Evolutionary conservation across 2,113 vertebrate species (phyloP).

Genomic region (Cnemophilus loriae): DNA sequence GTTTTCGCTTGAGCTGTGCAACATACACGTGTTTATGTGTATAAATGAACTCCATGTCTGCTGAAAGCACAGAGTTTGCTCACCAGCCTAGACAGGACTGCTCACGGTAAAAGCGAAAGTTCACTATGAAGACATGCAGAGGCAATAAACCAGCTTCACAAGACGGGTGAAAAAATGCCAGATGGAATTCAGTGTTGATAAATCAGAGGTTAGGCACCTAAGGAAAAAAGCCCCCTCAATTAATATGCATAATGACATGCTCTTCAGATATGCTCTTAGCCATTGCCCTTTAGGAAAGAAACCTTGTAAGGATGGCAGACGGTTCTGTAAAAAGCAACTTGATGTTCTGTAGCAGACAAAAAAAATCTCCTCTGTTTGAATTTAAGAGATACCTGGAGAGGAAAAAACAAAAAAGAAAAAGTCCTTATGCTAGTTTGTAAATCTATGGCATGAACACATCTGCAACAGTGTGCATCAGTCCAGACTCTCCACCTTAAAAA

Average conservation of each 20-base stretch:
- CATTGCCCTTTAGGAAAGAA: neutral
- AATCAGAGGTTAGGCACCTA: neutral
- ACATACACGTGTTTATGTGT: neutral
- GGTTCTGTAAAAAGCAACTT: neutral
- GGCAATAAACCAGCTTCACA: neutral
- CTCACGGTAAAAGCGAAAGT: neutral
- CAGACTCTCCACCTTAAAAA: neutral
- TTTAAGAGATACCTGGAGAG: neutral
- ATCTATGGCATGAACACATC: neutral
- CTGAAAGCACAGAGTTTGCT: neutral
- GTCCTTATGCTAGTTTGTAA: neutral
- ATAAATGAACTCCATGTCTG: neutral
- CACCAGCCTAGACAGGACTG: neutral
- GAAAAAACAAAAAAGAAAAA: neutral
- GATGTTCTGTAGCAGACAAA: neutral
- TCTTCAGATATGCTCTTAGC: neutral
- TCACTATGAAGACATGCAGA: neutral
- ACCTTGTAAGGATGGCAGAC: neutral
- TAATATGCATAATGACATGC: neutral
- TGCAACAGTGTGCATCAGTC: neutral
- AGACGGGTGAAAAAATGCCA: neutral
- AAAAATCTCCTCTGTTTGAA: neutral
- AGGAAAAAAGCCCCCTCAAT: neutral
- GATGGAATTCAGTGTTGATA: neutral
- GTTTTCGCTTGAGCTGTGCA: neutral